Evolutionary conservation across 2,797 vertebrate genomes (phyloP).

Genomic region (Petrocephalus sullivani): DNA sequence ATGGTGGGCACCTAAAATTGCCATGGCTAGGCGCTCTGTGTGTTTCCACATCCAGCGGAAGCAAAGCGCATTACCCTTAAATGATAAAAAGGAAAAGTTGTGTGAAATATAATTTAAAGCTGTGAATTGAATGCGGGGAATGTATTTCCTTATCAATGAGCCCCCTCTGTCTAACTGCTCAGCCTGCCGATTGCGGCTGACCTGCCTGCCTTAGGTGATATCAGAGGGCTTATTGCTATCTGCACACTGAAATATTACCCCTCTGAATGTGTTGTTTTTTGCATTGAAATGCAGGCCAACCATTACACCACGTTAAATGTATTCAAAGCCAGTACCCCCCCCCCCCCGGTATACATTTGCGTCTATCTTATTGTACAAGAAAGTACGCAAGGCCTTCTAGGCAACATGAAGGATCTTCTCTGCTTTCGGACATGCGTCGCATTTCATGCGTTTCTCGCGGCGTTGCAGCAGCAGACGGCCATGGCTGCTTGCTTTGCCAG

Average conservation of each 20-base stretch:
- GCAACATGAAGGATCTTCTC: background rate
- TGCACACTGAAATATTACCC: background rate
- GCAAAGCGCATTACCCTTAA: background rate
- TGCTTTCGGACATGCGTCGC: background rate
- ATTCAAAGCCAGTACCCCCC: background rate
- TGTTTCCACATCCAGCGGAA: background rate
- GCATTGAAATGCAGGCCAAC: background rate
- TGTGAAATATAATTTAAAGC: constrained; percentile 10
- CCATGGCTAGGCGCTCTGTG: background rate
- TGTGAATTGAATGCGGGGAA: background rate
- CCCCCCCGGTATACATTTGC: background rate
- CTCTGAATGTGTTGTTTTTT: background rate
- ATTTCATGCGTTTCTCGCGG: constrained; percentile 30
- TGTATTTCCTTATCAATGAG: background rate
- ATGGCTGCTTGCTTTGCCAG: background rate
- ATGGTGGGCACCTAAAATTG: background rate
- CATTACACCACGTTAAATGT: background rate
- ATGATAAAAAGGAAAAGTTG: background rate
- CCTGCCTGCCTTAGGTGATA: background rate
- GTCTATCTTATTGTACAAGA: background rate
- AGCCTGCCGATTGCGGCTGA: background rate
- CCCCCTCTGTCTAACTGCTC: background rate
- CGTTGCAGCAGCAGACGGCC: constrained; percentile 16
- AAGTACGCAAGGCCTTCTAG: background rate
- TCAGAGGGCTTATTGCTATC: background rate